A percentile compares a stretch with the other conserved stretches of the same genome.
Conservation (phyloP, 2,888 invertebrate genomes). For the Hoplodrina ambigua region DNA sequence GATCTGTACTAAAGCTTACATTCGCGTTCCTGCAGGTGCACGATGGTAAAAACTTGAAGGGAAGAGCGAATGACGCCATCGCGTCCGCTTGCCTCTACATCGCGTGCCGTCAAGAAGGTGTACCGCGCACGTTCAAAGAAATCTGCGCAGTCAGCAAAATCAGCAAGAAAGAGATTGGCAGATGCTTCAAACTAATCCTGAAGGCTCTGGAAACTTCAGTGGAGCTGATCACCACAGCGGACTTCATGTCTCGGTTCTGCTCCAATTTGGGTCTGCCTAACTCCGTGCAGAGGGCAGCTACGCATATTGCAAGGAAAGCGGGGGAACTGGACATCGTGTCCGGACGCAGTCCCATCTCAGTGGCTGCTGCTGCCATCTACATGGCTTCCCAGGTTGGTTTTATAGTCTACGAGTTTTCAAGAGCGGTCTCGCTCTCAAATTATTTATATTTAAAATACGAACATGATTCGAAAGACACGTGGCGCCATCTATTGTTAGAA, state of each 20-base stretch:
- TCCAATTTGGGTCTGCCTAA: conserved; percentile 97
- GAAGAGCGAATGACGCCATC: conserved; percentile 99
- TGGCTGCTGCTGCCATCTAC: conserved; percentile 99
- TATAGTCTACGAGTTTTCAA: background rate
- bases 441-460: no score
- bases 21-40: conserved; percentile 91
- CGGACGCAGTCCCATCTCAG: conserved; percentile 99
- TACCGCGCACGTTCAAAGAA: conserved; percentile 99
- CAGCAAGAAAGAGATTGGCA: conserved; percentile 99
- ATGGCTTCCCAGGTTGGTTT: conserved; percentile 97
- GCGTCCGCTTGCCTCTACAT: conserved; percentile 99
- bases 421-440: no score
- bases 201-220: conserved; percentile 99
- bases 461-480: no score
- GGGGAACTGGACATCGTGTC: conserved; percentile 99
- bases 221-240: conserved; percentile 99
- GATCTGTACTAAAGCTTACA: background rate
- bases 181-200: conserved; percentile 99
- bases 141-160: conserved; percentile 99
- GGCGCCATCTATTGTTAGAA: no score
- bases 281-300: conserved; percentile 97
- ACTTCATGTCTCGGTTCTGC: conserved; percentile 99
- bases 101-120: conserved; percentile 99
- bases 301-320: conserved; percentile 98
- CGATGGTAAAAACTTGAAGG: conserved; percentile 98